Evolutionary conservation across 1,140 invertebrate species (phyloP).

Genomic region (Drosophila equinoxialis): DNA sequence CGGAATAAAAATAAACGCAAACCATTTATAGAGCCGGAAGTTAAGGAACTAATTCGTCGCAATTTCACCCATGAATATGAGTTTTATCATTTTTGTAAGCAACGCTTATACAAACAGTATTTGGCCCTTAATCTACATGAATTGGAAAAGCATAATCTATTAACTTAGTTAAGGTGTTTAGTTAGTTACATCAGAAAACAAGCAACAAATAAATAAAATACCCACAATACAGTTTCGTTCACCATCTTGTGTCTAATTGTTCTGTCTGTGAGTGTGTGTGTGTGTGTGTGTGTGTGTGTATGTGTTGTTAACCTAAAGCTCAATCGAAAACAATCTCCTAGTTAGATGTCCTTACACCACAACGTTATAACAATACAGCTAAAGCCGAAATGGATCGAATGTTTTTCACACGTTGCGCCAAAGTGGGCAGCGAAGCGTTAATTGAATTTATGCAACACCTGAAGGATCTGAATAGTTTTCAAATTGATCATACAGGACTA

Average conservation of each 20-base stretch:
- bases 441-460: slow-evolving; percentile 91
- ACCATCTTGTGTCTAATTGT: slow-evolving; percentile 5
- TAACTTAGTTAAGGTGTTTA: slow-evolving; percentile 24
- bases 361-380: slow-evolving; percentile 57
- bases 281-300: slow-evolving; percentile 30
- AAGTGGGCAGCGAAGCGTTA: slow-evolving; percentile 94
- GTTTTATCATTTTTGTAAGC: slow-evolving; percentile 95
- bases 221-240: slow-evolving; percentile 21
- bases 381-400: slow-evolving; percentile 85
- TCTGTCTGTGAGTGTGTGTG: slow-evolving; percentile 41
- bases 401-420: slow-evolving; percentile 95
- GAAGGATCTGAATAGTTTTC: slow-evolving; percentile 58
- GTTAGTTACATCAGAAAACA: slow-evolving; percentile 6
- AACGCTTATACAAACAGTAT: slow-evolving; percentile 91
- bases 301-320: slow-evolving; percentile 32
- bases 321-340: slow-evolving; percentile 23
- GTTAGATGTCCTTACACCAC: slow-evolving; percentile 51
- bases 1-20: slow-evolving; percentile 80
- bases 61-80: slow-evolving; percentile 96
- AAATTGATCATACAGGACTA: slow-evolving; percentile 52
- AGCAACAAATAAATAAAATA: slow-evolving; percentile 44
- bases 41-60: slow-evolving; percentile 91
- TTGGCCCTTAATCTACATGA: slow-evolving; percentile 86
- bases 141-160: slow-evolving; percentile 55
- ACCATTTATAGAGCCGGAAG: slow-evolving; percentile 88